Percentiles rank a stretch among this genome's conserved stretches.
Conservation (phyloP, 1,140 invertebrate genomes). For the Microvelia longipes region DNA sequence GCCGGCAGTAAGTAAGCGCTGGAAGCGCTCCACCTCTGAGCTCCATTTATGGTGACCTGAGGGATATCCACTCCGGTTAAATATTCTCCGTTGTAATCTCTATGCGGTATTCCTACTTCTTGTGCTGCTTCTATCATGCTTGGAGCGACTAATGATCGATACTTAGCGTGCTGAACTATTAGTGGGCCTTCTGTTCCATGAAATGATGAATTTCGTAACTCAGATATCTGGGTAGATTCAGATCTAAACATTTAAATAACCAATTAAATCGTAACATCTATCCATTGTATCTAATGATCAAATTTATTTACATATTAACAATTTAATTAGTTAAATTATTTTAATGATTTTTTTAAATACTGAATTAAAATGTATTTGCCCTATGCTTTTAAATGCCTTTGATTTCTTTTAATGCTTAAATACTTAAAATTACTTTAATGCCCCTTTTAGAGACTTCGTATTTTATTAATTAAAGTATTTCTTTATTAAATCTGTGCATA, state of each 20-base stretch:
- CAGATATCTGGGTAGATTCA: constrained; percentile 37
- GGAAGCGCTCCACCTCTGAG: constrained; percentile 30
- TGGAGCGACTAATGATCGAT: constrained; percentile 25
- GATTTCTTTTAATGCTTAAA: no score
- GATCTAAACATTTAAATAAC: constrained; percentile 23
- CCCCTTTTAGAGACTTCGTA: no score
- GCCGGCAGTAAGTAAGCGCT: constrained; percentile 39
- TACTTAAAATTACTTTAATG: no score
- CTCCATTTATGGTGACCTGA: constrained; percentile 30
- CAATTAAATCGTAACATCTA: no score
- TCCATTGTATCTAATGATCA: no score
- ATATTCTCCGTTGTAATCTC: constrained; percentile 35
- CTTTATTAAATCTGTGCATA: no score
- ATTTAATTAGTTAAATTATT: no score
- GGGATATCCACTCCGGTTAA: constrained; percentile 33
- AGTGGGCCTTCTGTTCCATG: constrained; percentile 40
- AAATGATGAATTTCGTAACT: constrained; percentile 33
- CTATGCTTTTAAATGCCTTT: no score
- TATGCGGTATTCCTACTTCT: constrained; percentile 34
- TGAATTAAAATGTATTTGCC: no score
- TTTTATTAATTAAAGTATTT: no score
- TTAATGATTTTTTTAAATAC: no score
- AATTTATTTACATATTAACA: no score
- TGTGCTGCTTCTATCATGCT: constrained; percentile 33
- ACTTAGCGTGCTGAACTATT: constrained; percentile 25